Evolutionary conservation across 2,888 invertebrate species (phyloP), one percentile per base, ranked within the genome.

Genomic region (Phaonia tiefii): DNA sequence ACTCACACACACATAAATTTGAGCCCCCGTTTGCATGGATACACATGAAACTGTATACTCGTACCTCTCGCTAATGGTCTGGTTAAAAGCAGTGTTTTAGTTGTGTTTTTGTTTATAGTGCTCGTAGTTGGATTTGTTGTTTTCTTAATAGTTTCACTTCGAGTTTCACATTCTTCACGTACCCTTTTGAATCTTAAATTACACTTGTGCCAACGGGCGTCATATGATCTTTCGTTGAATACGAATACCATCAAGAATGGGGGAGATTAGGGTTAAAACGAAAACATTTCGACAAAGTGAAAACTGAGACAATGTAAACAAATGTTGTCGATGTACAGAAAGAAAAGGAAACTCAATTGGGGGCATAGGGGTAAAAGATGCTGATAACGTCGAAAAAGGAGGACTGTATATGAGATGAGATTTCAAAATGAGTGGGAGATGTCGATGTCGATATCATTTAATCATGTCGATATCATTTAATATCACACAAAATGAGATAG

Each of bases 121-220:
- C 63, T 42, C 22, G 17, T 25, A 2, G 10, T 54, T 69, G 7
- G 65, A 54, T 56, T 67, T 65, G 49, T 51, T 60, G 22, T 51
- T 11, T 20, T 15, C 58, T 31, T 56, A n/a, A n/a, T n/a, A n/a
- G n/a, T 31, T 8, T 31, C 4, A 31, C 8, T 31, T 31, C 4
- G 31, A 31, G 31, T 58, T 31, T 58, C 58, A n/a, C n/a, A 39
- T 37, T 69, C 46, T 75, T 58, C 22, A 17, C 22, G 46, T 60
- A 74, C 58, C 66, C 69, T 51, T 77, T 58, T n/a, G 1, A 67
- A 66, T 76, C 72, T 79, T 75, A 69, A 69, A 75, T 79, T 83
- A 79, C 81, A 81, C 79, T 80, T 83, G 78, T 63, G 51, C 31
- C 22, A 39, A 63, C 20, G 63, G 63, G 39, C 20, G 63, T 42